These are phyloP conservation scores for Calephelis nemesis DNA, from an alignment of 1,140 invertebrate genomes.

Conservation along the genomic window DNA sequence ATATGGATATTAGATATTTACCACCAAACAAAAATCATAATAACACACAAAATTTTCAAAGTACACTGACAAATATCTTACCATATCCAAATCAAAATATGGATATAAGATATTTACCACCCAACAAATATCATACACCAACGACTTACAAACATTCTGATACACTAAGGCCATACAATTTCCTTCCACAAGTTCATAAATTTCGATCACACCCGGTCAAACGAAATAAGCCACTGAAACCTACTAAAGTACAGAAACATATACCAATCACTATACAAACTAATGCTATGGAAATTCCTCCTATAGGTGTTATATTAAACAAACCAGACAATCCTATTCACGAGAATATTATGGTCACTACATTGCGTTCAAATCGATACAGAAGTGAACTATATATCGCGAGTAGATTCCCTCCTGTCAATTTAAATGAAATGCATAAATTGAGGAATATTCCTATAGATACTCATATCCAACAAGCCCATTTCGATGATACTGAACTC, in stretches of 20 bases:
- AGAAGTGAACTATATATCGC: not conserved
- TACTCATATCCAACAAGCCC: not conserved
- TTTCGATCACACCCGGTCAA: conserved; percentile 20
- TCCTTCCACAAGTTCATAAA: conserved; percentile 31
- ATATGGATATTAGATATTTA: not conserved
- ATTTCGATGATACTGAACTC: not conserved
- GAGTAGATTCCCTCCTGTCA: not conserved
- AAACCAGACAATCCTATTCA: conserved; percentile 44
- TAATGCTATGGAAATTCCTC: conserved; percentile 57
- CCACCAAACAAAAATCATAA: not conserved
- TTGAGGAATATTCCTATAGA: not conserved
- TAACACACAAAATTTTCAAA: not conserved
- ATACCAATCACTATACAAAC: conserved; percentile 55
- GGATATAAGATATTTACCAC: not conserved
- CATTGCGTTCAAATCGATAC: not conserved
- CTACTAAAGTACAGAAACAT: conserved; percentile 17
- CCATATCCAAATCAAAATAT: not conserved
- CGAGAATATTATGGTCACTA: conserved; percentile 57
- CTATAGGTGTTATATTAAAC: conserved; percentile 47
- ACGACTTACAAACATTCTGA: not conserved
- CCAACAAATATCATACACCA: not conserved
- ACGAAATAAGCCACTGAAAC: conserved; percentile 5
- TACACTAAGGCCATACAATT: conserved; percentile 3
- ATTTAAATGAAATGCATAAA: not conserved
- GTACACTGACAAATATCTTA: not conserved